These are phyloP conservation scores for Limonius californicus DNA, from an alignment of 1,140 invertebrate genomes.

Conservation along the genomic window DNA sequence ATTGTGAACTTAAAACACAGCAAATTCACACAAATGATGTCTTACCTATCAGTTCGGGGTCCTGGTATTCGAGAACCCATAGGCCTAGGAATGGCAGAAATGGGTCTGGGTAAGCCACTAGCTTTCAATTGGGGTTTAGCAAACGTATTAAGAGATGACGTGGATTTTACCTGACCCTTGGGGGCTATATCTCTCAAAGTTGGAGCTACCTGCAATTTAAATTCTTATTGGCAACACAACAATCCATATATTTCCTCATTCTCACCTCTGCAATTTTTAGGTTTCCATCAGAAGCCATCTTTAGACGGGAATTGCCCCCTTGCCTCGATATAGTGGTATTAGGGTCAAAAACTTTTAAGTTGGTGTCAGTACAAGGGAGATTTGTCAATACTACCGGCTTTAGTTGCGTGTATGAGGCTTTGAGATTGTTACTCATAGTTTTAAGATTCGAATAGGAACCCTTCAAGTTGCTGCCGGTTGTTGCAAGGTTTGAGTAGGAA, in stretches of 20 bases:
- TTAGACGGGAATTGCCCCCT: background rate
- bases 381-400: constrained; percentile 36
- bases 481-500: background rate
- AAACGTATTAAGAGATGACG: background rate
- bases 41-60: constrained; percentile 14
- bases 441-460: constrained; percentile 35
- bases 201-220: constrained; percentile 16
- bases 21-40: no score
- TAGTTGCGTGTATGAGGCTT: constrained; percentile 39
- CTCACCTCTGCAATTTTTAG: constrained; percentile 14
- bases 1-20: no score
- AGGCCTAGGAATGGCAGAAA: constrained; percentile 21
- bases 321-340: constrained; percentile 25
- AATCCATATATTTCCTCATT: background rate
- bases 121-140: constrained; percentile 19
- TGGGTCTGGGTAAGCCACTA: constrained; percentile 20
- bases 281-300: background rate
- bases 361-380: constrained; percentile 26
- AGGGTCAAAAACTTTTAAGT: background rate
- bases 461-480: constrained; percentile 5
- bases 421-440: constrained; percentile 33
- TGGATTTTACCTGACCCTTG: background rate
- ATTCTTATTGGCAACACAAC: constrained; percentile 8
- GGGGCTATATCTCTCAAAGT: background rate
- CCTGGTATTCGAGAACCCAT: constrained; percentile 17